These are phyloP conservation scores for Neodiprion virginianus DNA, from an alignment of 1,140 invertebrate species.

Conservation along the genomic window DNA sequence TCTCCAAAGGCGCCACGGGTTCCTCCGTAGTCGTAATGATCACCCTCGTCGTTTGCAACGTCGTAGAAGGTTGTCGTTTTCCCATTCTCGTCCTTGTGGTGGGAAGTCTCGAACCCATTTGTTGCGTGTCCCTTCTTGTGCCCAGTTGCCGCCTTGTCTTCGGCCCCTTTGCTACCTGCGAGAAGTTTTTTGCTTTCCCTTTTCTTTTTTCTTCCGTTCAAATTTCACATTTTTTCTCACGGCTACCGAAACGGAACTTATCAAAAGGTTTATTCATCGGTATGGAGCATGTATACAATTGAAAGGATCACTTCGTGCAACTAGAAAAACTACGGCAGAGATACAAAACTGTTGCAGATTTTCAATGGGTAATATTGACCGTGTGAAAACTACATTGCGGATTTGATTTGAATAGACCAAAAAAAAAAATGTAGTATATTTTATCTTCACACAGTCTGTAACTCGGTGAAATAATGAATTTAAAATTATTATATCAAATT, in stretches of 20 bases:
- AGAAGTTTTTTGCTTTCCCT: slow-evolving; percentile 3
- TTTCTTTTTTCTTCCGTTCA: background rate
- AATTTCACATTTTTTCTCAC: too few relatives aligned
- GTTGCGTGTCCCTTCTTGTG: slow-evolving; percentile 72
- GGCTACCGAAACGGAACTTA: background rate
- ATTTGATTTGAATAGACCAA: too few relatives aligned
- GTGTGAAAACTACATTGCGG: too few relatives aligned
- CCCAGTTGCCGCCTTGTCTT: slow-evolving; percentile 62
- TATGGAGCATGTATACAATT: too few relatives aligned
- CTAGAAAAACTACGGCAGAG: too few relatives aligned
- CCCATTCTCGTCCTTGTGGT: slow-evolving; percentile 72
- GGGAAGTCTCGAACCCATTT: slow-evolving; percentile 70
- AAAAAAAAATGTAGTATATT: too few relatives aligned
- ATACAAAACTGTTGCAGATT: too few relatives aligned
- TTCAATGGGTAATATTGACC: too few relatives aligned
- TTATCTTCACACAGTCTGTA: too few relatives aligned
- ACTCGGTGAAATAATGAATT: too few relatives aligned
- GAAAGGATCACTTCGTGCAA: too few relatives aligned
- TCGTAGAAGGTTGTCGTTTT: slow-evolving; percentile 72
- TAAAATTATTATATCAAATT: too few relatives aligned
- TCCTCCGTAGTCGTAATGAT: slow-evolving; percentile 62
- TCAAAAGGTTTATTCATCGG: background rate
- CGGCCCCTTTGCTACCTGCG: slow-evolving; percentile 58
- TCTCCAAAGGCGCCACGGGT: slow-evolving; percentile 64
- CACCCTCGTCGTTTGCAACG: slow-evolving; percentile 69